phyloP scores from a whole-genome alignment of 2,797 vertebrate genomes.

The Dallia pectoralis region DNA sequence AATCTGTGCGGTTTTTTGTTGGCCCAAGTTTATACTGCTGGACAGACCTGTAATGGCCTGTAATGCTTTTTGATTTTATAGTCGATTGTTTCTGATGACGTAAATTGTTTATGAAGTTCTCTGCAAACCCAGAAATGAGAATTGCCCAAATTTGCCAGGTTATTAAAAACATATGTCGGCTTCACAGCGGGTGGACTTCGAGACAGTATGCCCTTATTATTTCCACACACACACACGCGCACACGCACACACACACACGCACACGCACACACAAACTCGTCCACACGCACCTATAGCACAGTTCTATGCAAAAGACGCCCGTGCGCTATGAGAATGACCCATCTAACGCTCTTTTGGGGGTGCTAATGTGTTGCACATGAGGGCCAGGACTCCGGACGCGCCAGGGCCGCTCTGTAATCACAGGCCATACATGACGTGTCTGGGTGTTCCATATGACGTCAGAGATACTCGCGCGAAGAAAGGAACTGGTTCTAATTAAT shows the following conservation, averaged over 20 bases:
- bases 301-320: constrained; percentile 18
- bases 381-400: constrained; percentile 37
- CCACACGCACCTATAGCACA: background rate
- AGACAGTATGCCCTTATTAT: background rate
- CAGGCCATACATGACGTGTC: constrained; percentile 36
- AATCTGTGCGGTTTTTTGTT: background rate
- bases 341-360: constrained; percentile 44
- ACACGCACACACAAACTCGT: background rate
- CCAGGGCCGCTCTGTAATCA: constrained; percentile 38
- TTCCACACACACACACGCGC: constrained; percentile 13
- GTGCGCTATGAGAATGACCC: constrained; percentile 23
- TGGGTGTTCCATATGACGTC: constrained; percentile 36
- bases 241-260: background rate
- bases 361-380: constrained; percentile 72
- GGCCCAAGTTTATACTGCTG: too few relatives aligned
- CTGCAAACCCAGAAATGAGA: constrained; percentile 10
- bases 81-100: constrained; percentile 2
- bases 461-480: constrained; percentile 27
- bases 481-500: constrained; percentile 63
- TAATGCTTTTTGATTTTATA: background rate
- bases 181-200: constrained; percentile 7
- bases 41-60: background rate
- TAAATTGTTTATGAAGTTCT: constrained; percentile 16
- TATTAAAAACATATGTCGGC: constrained; percentile 39
- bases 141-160: constrained; percentile 4